Evolutionary conservation across 1,140 invertebrate genomes (phyloP), one percentile per base, ranked within the genome.

Genomic region (Leptinotarsa texana): DNA sequence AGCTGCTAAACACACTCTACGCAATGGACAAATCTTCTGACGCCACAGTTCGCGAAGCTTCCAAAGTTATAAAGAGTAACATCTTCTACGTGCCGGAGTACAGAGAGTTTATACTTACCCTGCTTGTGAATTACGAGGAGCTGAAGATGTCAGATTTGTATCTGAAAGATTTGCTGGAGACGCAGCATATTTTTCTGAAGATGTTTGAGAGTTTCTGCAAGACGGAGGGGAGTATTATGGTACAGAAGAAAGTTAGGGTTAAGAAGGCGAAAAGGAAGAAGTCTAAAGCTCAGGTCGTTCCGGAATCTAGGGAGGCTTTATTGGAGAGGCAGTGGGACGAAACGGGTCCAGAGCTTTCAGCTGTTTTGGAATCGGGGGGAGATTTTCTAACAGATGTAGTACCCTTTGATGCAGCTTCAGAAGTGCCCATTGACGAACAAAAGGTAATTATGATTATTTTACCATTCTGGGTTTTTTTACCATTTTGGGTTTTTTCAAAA

Each of bases 11-110:
- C 79, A 97, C 94, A 66, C 84, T 98, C 74, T 85, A 90, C 69
- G 89, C 88, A 3, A 96, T 98, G 94, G 95, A 96, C 84, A 91
- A 89, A 83, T 90, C 89, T 63, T 79, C 85, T 3, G 92, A 94
- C 82, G 84, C 87, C 63, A 86, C 86, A 47, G 90, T 96, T n/a
- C 88, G 89, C 74, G 91, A 93, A 42, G 92, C 93, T 1, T 90
- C 93, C 65, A 92, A 92, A 87, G 92, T 96, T 73, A 92, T 98
- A 77, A 95, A 97, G 86, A 93, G 93, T 83, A 95, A 96, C 86
- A 91, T 98, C 77, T 98, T 98, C 86, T 98, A 98, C 85, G 92
- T 97, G 13, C 88, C 95, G 74, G 97, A 99, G 86, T 98, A 98
- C 87, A 89, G 97, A 76, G 97, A 98, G 85, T 92, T 97, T 79